Evolutionary conservation across 2,113 vertebrate genomes (phyloP).

Genomic region (Albula goreensis): DNA sequence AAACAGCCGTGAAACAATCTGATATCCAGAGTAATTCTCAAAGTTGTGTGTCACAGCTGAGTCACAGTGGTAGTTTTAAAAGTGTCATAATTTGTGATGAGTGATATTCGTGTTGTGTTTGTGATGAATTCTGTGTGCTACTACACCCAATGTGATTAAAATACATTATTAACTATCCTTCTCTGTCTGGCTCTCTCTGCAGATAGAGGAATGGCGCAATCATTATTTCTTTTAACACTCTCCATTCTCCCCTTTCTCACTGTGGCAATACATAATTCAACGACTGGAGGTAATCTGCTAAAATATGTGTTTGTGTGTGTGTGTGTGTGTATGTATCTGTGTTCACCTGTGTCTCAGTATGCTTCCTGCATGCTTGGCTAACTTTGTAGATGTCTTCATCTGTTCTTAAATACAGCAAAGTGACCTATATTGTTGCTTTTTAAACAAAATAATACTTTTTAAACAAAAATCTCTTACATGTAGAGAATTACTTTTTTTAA

Average conservation of each 20-base stretch:
- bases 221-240: conserved; percentile 62
- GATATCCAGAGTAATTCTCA: neutral
- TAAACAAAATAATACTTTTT: no score
- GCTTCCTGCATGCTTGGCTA: neutral
- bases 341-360: neutral
- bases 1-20: neutral
- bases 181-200: conserved; percentile 34
- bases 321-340: conserved; percentile 27
- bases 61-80: neutral
- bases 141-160: conserved; percentile 27
- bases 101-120: conserved; percentile 16
- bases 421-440: no score
- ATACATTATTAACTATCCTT: conserved; percentile 37
- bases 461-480: no score
- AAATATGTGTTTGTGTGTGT: conserved; percentile 28
- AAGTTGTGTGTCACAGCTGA: neutral
- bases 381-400: no score
- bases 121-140: conserved; percentile 20
- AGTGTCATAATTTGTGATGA: neutral
- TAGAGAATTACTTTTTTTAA: no score
- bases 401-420: no score
- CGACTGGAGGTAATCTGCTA: conserved; percentile 69
- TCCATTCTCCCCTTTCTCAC: conserved; percentile 62
- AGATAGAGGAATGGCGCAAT: conserved; percentile 68
- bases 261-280: conserved; percentile 73